Evolutionary conservation across 1,140 invertebrate genomes (phyloP).

Genomic region (Mercenaria mercenaria): DNA sequence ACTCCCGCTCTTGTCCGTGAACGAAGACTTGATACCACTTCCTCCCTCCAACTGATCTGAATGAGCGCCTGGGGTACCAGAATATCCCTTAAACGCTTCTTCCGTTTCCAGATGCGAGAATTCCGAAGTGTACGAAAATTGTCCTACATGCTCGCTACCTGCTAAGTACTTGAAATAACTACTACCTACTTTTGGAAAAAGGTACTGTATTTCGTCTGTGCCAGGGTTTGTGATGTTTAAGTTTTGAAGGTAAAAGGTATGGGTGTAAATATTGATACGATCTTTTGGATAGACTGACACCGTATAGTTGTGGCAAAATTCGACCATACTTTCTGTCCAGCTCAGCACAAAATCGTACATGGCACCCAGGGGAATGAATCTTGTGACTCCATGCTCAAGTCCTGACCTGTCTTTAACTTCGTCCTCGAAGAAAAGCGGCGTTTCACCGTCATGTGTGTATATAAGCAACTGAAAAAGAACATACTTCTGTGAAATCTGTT

Average conservation of each 20-base stretch:
- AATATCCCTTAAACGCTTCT: background rate
- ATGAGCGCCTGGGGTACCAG: background rate
- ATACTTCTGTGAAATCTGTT: no score
- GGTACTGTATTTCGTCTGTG: background rate
- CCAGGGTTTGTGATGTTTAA: background rate
- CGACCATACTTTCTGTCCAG: constrained; percentile 40
- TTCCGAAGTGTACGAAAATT: background rate
- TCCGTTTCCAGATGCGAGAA: background rate
- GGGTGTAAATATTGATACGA: constrained; percentile 48
- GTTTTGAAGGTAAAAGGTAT: constrained; percentile 32
- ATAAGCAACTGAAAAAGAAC: constrained; percentile 49
- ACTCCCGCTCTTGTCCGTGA: background rate
- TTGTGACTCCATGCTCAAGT: constrained; percentile 22
- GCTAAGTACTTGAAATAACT: constrained; percentile 40
- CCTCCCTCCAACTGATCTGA: background rate
- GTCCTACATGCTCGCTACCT: background rate
- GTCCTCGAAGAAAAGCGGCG: constrained; percentile 19
- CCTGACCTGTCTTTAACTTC: background rate
- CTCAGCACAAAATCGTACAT: constrained; percentile 30
- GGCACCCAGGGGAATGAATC: constrained; percentile 25
- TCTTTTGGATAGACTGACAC: constrained; percentile 43
- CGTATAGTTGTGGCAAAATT: constrained; percentile 47
- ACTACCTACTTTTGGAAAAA: constrained; percentile 17
- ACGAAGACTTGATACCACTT: background rate
- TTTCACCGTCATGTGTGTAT: constrained; percentile 6